Evolutionary conservation across 2,113 vertebrate species (phyloP), one percentile per base, ranked within the genome.

Genomic region (Atherinomorus stipes): DNA sequence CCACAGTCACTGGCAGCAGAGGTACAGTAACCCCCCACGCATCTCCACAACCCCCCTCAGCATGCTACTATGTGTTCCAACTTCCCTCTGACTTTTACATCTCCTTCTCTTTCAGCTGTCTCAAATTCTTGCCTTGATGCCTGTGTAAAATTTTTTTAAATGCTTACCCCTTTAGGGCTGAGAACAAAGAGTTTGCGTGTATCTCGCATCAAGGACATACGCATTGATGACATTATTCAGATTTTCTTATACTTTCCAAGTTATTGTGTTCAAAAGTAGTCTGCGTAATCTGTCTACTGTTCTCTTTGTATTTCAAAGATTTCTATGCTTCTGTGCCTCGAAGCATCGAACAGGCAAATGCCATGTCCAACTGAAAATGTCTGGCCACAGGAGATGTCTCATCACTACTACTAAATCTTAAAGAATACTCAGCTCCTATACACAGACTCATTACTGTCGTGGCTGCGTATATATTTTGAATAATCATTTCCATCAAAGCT

Each of bases 1-100:
- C 95, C 88, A 93, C 96, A 93, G 81, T 95, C 93, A 94, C 94
- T 91, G 96, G 91, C 96, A 84, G 90, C 87, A 93, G 95, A 99
- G 98, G 98, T 98, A 99, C 92, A 93, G 97, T 97, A 98, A 92
- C 74, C 67, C 76, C 77, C 85, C 79, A 69, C n/a, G 0, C 76
- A 64, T 76, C 71, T 64, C 76, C 74, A 76, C 80, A 60, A 56
- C 47, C 44, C 47, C 71, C 65, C 64, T 81, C 72, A 59, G 73
- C 85, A 81, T 87, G 73, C 70, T 44, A 7, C 68, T 61, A 19
- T 37, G 23, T 50, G 21, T 50, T 61, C 38, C 12, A 45, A 18
- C 64, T 70, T 67, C 57, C 13, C 63, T 74, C 34, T 64, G 40
- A 45, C 74, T 49, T 76, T 50, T 16, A 26, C 31, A 10, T 56